Base-by-base conservation (phyloP, 2,888 invertebrate species). In the Drosophila kuntzei region DNA sequence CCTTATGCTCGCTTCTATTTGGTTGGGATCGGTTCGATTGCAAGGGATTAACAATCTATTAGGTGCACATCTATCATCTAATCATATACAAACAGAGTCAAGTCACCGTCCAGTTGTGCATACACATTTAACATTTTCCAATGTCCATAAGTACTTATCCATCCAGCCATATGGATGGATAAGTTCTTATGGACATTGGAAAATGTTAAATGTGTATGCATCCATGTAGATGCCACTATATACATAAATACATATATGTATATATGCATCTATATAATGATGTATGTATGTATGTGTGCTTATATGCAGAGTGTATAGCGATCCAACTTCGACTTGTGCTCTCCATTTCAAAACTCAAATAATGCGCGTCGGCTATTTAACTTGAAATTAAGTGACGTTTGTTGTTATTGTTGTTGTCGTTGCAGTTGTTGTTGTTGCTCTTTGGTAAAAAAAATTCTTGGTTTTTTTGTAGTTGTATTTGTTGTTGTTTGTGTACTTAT, bases 331-430 rank as follows among this genome's bases (percentile, higher is more conserved):
- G 76, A 76, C 82, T 83, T 74, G 77, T 83, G 88, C 82, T 87
- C 82, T 83, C 74, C 88, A 83, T 83, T 83, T 87, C 82, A 81
- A 85, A 87, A 85, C 64, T 87, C 82, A 83, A 85, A 87, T 85
- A 83, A 85, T 87, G 88, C 88, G 71, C 76, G 83, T 87, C 80
- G 82, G 86, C 88, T 83, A 82, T 87, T 83, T 83, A 79, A 87
- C 82, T 87, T 82, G 86, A 82, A 85, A 82, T 87, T 82, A 87
- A 82, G 85, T 71, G 81, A 80, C 75, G 87, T 84, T 80, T 81
- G 66, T 61, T 46, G 43, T 8, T 43, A n/a, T 2, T 34, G 49
- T 11, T 43, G 69, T 68, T 69, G 67, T 63, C 70, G 74, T 2
- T 34, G 49, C 6, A 32, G 69, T 68, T 69, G 67, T 63, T 74